Evolutionary conservation across 1,140 invertebrate species (phyloP).

Genomic region (Drosophila bocqueti): DNA sequence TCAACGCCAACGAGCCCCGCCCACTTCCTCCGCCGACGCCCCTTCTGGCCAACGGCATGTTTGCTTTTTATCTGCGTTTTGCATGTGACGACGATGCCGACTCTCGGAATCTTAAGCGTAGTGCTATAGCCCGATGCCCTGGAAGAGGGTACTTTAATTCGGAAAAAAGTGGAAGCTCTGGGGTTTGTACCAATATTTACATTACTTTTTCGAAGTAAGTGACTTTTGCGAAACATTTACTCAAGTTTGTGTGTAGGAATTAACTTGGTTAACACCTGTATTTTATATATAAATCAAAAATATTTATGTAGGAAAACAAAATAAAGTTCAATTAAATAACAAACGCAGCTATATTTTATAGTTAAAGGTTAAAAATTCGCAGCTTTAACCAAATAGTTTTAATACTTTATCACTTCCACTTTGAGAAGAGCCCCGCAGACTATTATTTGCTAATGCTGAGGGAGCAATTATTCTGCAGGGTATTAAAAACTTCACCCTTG

Average conservation of each 20-base stretch:
- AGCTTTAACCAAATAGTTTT: neutral
- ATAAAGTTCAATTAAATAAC: no score
- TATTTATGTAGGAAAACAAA: no score
- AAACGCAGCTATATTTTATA: neutral
- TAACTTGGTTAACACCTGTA: no score
- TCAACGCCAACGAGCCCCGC: conserved; percentile 67
- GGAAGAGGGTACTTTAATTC: neutral
- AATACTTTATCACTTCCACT: neutral
- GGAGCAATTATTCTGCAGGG: conserved; percentile 37
- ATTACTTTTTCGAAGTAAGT: neutral
- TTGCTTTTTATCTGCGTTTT: conserved; percentile 80
- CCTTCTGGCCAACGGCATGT: conserved; percentile 64
- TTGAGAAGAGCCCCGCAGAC: neutral
- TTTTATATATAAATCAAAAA: no score
- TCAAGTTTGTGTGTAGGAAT: no score
- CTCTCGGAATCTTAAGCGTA: conserved; percentile 35
- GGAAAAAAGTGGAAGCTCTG: neutral
- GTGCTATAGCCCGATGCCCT: conserved; percentile 19
- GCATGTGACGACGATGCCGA: conserved; percentile 55
- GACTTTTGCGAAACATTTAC: no score
- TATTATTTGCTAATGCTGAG: neutral
- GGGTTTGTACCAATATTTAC: neutral
- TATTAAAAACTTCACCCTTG: conserved; percentile 35
- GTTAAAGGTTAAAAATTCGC: no score
- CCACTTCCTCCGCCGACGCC: conserved; percentile 19